phyloP scores from a whole-genome alignment of 2,888 invertebrate species.

The Pyrgus malvae region DNA sequence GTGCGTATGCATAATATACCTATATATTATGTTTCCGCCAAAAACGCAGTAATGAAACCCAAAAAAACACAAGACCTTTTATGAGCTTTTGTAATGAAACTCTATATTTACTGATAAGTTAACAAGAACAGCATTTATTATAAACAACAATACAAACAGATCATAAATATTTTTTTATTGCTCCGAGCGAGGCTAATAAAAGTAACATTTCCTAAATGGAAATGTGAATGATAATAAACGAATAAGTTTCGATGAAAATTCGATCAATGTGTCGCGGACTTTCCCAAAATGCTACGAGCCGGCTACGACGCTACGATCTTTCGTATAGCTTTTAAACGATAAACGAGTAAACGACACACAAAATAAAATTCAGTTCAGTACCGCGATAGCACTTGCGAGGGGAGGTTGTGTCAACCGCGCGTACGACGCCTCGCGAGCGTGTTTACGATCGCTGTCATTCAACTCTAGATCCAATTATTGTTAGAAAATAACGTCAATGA shows the following conservation, averaged over 20 bases:
- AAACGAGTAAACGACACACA: conserved; percentile 18
- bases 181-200: background rate
- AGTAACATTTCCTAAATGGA: conserved; percentile 10
- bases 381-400: conserved; percentile 47
- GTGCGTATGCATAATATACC: no score
- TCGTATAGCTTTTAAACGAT: conserved; percentile 18
- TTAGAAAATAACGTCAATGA: conserved; percentile 51
- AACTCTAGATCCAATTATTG: conserved; percentile 66
- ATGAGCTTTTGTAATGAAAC: background rate
- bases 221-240: no score
- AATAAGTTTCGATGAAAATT: conserved; percentile 41
- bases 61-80: no score
- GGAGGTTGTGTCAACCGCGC: conserved; percentile 41
- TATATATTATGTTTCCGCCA: no score
- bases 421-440: conserved; percentile 43
- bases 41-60: no score
- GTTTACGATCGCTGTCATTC: conserved; percentile 59
- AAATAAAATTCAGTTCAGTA: conserved; percentile 50
- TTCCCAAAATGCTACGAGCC: conserved; percentile 57
- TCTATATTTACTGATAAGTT: background rate
- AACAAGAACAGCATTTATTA: background rate
- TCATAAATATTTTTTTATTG: conserved; percentile 1
- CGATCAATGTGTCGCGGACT: conserved; percentile 55
- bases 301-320: conserved; percentile 35
- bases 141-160: background rate